Percentiles rank a stretch among this genome's conserved stretches.
Evolutionary conservation across 2,888 invertebrate genomes (phyloP).

Genomic region (Nomada fabriciana): DNA sequence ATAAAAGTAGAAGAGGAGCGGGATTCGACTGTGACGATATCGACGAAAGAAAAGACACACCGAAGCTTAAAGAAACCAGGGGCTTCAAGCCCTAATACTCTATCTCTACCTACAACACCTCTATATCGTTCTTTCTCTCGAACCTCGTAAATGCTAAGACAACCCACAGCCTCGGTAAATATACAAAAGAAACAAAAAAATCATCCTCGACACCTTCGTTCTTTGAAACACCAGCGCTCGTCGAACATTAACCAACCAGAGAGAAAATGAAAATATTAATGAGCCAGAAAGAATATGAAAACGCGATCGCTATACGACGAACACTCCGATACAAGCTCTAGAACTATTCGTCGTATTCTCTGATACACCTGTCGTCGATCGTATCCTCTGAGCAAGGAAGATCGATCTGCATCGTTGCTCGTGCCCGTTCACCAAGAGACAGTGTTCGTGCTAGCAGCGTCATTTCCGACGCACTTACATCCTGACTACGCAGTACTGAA

Average conservation of each 20-base stretch:
- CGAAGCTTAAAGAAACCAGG: constrained; percentile 65
- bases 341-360: neutral
- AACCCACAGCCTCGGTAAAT: constrained; percentile 76
- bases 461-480: neutral
- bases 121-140: constrained; percentile 48
- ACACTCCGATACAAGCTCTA: neutral
- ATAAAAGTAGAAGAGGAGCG: constrained; percentile 9
- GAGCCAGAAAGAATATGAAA: constrained; percentile 33
- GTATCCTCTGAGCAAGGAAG: neutral
- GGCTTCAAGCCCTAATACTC: constrained; percentile 61
- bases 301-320: constrained; percentile 12
- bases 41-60: constrained; percentile 64
- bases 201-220: constrained; percentile 53
- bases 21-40: constrained; percentile 42
- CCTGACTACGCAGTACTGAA: neutral
- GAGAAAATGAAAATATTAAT: neutral
- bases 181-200: constrained; percentile 58
- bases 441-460: neutral
- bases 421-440: neutral
- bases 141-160: constrained; percentile 75
- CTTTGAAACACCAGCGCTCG: constrained; percentile 25
- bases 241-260: constrained; percentile 29
- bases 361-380: neutral
- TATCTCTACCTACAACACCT: constrained; percentile 56
- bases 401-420: constrained; percentile 5